Evolutionary conservation across 2,113 vertebrate genomes (phyloP).

Genomic region (Solenodon paradoxus): DNA sequence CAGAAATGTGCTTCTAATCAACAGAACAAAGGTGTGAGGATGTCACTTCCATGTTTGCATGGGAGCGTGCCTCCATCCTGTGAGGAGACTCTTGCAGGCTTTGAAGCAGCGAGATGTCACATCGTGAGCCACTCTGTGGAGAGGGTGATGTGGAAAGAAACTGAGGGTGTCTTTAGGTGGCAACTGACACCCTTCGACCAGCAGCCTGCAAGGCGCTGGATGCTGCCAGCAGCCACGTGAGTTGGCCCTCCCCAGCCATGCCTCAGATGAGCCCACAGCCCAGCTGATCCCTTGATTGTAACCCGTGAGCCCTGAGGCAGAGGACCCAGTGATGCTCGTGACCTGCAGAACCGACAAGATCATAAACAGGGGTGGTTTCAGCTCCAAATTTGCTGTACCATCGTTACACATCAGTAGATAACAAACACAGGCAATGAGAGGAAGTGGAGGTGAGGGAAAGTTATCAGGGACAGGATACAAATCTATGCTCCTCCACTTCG

Average conservation of each 20-base stretch:
- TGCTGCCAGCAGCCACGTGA: neutral
- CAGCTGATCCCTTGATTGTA: neutral
- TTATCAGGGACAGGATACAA: neutral
- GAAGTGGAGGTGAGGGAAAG: neutral
- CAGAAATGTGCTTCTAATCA: neutral
- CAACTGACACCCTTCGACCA: neutral
- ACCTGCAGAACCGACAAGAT: neutral
- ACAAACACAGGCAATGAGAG: neutral
- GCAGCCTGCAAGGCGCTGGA: neutral
- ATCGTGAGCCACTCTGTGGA: neutral
- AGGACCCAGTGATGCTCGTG: neutral
- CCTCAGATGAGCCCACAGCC: neutral
- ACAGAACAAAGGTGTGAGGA: neutral
- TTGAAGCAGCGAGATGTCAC: neutral
- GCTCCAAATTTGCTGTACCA: neutral
- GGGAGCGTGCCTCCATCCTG: neutral
- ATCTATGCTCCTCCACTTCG: fast-evolving
- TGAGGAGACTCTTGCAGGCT: neutral
- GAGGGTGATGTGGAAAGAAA: neutral
- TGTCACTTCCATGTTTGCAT: neutral
- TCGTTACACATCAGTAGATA: neutral
- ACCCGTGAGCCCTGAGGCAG: neutral
- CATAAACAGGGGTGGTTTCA: neutral
- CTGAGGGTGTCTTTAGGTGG: neutral
- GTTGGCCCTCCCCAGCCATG: neutral